Evolutionary conservation across 64 coral and sea anemone species (phyloP), one percentile per base, ranked within the genome.

Genomic region (Porites lutea): DNA sequence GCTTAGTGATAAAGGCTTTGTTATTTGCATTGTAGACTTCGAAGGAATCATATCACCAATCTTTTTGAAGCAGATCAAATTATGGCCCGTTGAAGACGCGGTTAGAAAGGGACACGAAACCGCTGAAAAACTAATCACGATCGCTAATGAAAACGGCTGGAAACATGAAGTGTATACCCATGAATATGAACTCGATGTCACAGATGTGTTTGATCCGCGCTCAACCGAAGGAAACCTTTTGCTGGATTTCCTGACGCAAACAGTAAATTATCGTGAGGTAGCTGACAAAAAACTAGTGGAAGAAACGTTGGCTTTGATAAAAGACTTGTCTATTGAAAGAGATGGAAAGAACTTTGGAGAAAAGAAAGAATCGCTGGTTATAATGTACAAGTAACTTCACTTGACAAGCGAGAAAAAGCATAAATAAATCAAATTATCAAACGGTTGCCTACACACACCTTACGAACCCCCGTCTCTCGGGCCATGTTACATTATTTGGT

Each of bases 121-220:
- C 4, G 45, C 5, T 1, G 53, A 88, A 6, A 62, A 10, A 44
- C 13, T 93, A 2, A 61, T 52, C n/a, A 54, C 53, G 6, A 81
- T 89, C 83, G 78, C 77, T 53, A 51, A 76, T 10, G 71, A 94
- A 37, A 78, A 89, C 48, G 78, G 78, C 20, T 94, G 86, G 92
- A 82, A 89, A 19, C 8, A 89, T 53, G 15, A 83, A 20, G 59
- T 74, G 52, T 82, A 88, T 61, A 48, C 18, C 3, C 48, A 82
- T 5, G 92, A 89, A 13, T 94, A 83, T 77, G 75, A 78, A 5
- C 51, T 89, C 45, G 92, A 94, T 12, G 92, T 84, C 19, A 88
- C 69, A 8, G 92, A 89, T n/a, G 65, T 84, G 14, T 89, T 94
- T 74, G 78, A 94, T 44, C 57, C 75, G 44, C 21, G 71, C 37